phyloP scores from a whole-genome alignment of 2,797 vertebrate genomes.

The Sebastolobus alascanus region DNA sequence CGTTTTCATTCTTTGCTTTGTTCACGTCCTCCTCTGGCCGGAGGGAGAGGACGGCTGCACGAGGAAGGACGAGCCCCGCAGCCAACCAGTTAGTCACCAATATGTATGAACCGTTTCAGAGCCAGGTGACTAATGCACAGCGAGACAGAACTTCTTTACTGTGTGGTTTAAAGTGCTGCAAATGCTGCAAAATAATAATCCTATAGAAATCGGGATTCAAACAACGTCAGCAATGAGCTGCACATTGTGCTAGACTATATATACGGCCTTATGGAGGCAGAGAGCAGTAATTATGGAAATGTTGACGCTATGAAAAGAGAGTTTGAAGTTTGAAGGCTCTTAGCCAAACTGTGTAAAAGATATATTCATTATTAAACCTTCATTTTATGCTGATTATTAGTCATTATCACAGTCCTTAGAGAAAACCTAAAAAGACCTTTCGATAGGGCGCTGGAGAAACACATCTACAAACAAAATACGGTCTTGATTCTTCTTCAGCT shows the following conservation, averaged over 20 bases:
- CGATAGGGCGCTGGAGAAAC: neutral
- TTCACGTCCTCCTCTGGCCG: constrained; percentile 34
- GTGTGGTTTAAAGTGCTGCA: constrained; percentile 16
- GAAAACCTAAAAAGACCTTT: neutral
- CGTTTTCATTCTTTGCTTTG: constrained; percentile 22
- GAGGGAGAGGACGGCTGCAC: constrained; percentile 27
- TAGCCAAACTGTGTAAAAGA: neutral
- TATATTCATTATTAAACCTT: neutral
- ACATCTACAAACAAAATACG: neutral
- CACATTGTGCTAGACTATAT: neutral
- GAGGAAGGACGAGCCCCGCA: constrained; percentile 50
- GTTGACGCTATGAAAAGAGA: neutral
- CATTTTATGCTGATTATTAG: neutral
- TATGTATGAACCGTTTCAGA: constrained; percentile 67
- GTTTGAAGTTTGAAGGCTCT: neutral
- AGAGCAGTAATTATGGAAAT: neutral
- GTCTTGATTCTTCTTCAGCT: neutral
- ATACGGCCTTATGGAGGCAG: neutral
- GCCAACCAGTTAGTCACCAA: constrained; percentile 66
- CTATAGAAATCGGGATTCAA: neutral
- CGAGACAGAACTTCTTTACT: constrained; percentile 9
- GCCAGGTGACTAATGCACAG: constrained; percentile 52
- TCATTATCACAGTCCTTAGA: too few relatives aligned
- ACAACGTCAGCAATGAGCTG: neutral
- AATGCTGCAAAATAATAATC: neutral